Evolutionary conservation across 2,888 invertebrate genomes (phyloP).

Genomic region (Agonopterix heracliana): DNA sequence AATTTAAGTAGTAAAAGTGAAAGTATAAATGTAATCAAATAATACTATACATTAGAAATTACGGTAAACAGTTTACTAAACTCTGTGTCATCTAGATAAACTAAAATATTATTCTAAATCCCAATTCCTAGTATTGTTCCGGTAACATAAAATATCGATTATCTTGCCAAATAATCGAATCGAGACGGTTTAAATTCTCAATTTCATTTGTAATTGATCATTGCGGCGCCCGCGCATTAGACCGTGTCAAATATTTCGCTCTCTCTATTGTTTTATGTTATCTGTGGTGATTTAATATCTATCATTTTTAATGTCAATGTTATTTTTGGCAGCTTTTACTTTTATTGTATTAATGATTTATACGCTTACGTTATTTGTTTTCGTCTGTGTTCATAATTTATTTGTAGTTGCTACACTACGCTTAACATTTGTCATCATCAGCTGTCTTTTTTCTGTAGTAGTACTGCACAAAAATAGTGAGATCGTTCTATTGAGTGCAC

Average conservation of each 20-base stretch:
- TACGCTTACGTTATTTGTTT: neutral
- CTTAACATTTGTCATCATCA: too few relatives aligned
- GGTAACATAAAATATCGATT: constrained; percentile 23
- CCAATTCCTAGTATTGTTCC: constrained; percentile 26
- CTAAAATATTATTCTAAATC: constrained; percentile 3
- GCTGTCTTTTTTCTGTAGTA: too few relatives aligned
- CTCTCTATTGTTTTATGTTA: constrained; percentile 59
- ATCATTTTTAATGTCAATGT: constrained; percentile 30
- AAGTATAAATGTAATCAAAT: too few relatives aligned
- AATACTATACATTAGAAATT: neutral
- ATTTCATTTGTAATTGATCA: constrained; percentile 53
- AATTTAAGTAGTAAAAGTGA: too few relatives aligned
- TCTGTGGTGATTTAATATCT: constrained; percentile 41
- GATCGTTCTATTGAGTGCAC: too few relatives aligned
- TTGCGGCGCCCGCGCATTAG: constrained; percentile 27
- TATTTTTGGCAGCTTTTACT: constrained; percentile 39
- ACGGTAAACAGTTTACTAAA: constrained; percentile 3
- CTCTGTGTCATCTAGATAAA: neutral
- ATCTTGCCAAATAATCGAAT: constrained; percentile 21
- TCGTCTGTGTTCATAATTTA: neutral
- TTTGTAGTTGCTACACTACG: neutral
- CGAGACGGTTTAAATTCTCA: constrained; percentile 32
- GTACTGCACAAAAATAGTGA: too few relatives aligned
- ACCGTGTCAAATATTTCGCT: constrained; percentile 30
- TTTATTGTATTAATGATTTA: constrained; percentile 3